Conservation (phyloP, 2,797 vertebrate genomes). For the Liasis olivaceus region DNA sequence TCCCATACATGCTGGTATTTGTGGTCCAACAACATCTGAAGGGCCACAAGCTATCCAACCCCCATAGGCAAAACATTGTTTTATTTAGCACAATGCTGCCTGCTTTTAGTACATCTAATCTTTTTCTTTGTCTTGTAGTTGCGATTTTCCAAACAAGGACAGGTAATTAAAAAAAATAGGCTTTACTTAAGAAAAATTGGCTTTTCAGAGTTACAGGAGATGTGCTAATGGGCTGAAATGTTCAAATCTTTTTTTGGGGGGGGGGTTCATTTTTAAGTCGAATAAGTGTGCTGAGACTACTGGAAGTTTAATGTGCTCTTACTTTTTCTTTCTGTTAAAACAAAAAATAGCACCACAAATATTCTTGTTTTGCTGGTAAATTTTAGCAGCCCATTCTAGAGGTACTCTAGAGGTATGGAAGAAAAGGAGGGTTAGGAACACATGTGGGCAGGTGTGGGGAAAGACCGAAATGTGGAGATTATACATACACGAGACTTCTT, state of each 20-base stretch:
- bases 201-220: not conserved
- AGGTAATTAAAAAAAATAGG: not conserved
- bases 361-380: not conserved
- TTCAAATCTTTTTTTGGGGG: not conserved
- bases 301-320: not conserved
- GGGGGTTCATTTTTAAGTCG: not conserved
- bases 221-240: not conserved
- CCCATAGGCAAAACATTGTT: not conserved
- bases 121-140: not conserved
- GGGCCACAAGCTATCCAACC: not conserved
- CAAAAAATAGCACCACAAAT: not conserved
- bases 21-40: not conserved
- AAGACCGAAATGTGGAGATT: not conserved
- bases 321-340: not conserved
- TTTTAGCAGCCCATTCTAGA: not conserved
- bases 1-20: not conserved
- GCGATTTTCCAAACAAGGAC: not conserved
- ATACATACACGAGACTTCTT: not conserved
- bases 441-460: not conserved
- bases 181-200: not conserved
- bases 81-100: not conserved
- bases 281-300: not conserved
- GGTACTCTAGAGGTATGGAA: not conserved
- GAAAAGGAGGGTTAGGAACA: not conserved
- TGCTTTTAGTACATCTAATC: not conserved